phyloP scores from a whole-genome alignment of 2,888 invertebrate genomes.

The Pyralis farinalis region DNA sequence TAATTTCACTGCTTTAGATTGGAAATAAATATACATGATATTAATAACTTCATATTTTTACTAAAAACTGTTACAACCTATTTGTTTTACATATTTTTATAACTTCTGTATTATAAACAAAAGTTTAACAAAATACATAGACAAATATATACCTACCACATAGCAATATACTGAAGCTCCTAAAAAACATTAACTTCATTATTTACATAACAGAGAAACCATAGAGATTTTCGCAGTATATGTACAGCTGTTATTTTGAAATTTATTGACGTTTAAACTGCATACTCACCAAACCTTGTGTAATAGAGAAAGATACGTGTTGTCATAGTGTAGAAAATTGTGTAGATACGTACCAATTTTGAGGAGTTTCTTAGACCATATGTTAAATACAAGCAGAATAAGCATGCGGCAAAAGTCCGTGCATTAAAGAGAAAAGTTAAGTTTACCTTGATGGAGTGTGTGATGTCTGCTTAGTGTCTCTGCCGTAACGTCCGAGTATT shows the following conservation, averaged over 20 bases:
- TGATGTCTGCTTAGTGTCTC: conserved; percentile 48
- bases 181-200: conserved; percentile 35
- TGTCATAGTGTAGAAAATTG: conserved; percentile 22
- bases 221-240: conserved; percentile 42
- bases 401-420: conserved; percentile 39
- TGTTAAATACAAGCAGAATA: conserved; percentile 27
- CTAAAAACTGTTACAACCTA: too few relatives aligned
- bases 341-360: conserved; percentile 46
- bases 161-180: conserved; percentile 40
- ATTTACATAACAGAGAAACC: conserved; percentile 30
- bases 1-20: too few relatives aligned
- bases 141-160: conserved; percentile 13
- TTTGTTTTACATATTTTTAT: too few relatives aligned
- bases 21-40: too few relatives aligned
- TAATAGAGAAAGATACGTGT: conserved; percentile 11
- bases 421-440: conserved; percentile 31
- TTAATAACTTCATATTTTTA: too few relatives aligned
- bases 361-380: conserved; percentile 21
- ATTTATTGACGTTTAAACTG: conserved; percentile 22
- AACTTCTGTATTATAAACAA: too few relatives aligned
- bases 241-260: conserved; percentile 60
- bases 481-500: conserved; percentile 68
- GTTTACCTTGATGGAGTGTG: conserved; percentile 61
- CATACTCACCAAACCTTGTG: conserved; percentile 30
- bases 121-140: not conserved